phyloP scores from a whole-genome alignment of 30 jellyfish, hydroid and myxozoan species.

The Rhopilema esculentum region DNA sequence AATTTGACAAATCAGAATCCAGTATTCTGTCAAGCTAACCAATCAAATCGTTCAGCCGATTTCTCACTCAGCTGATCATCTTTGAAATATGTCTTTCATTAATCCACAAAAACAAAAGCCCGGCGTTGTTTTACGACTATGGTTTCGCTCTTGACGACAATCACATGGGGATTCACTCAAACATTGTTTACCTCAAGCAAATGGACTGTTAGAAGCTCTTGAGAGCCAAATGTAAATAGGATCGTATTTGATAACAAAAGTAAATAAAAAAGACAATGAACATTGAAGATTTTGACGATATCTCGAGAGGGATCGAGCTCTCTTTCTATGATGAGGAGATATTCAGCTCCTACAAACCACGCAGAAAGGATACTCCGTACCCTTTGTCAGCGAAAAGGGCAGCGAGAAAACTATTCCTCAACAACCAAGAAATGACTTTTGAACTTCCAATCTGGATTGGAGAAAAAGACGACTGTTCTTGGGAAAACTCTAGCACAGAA shows the following conservation, averaged over 20 bases:
- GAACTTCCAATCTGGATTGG: constrained; percentile 58
- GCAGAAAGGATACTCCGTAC: constrained; percentile 19
- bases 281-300: neutral
- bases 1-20: constrained; percentile 1
- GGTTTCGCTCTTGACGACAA: constrained; percentile 16
- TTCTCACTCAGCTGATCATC: constrained; percentile 53
- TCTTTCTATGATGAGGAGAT: constrained; percentile 49
- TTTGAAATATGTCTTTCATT: constrained; percentile 4
- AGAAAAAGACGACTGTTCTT: constrained; percentile 41
- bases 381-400: constrained; percentile 57
- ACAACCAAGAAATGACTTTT: constrained; percentile 13
- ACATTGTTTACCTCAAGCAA: neutral
- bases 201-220: constrained; percentile 1
- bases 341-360: constrained; percentile 3
- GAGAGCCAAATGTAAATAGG: constrained; percentile 18
- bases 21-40: neutral
- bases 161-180: neutral
- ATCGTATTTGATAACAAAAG: neutral
- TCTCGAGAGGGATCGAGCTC: constrained; percentile 1
- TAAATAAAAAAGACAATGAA: constrained; percentile 1
- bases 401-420: constrained; percentile 26
- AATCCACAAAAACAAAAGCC: constrained; percentile 1
- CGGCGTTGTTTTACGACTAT: neutral
- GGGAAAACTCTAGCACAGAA: constrained; percentile 73
- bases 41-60: neutral